Percentiles rank a stretch among this genome's conserved stretches.
These are phyloP conservation scores for Leucophenga varia DNA, from an alignment of 1,140 invertebrate genomes.

Conservation along the genomic window DNA sequence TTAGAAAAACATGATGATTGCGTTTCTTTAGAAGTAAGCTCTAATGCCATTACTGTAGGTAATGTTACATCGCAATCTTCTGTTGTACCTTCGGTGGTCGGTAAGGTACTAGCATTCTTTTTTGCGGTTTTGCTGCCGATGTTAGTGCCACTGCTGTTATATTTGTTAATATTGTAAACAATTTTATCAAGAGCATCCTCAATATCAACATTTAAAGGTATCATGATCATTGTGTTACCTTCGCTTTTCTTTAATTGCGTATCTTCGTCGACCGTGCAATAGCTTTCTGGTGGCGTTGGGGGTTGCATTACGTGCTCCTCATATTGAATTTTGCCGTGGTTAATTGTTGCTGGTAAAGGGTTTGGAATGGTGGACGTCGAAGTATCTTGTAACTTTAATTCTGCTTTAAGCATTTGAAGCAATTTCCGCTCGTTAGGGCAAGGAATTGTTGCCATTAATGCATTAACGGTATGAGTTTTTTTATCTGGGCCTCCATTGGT, in stretches of 20 bases:
- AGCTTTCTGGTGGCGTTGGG: constrained; percentile 47
- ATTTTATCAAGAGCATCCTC: constrained; percentile 12
- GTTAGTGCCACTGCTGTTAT: constrained; percentile 11
- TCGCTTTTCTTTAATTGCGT: constrained; percentile 26
- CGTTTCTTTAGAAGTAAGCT: neutral
- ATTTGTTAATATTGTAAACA: neutral
- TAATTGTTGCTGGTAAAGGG: constrained; percentile 16
- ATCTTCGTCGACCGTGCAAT: constrained; percentile 42
- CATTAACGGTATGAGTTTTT: constrained; percentile 24
- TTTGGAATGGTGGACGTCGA: too few relatives aligned
- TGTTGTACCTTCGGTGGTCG: neutral
- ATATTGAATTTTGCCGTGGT: constrained; percentile 43
- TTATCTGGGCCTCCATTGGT: constrained; percentile 55
- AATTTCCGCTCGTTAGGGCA: neutral
- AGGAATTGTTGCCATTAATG: constrained; percentile 19
- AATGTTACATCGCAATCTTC: constrained; percentile 27
- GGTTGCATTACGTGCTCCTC: constrained; percentile 50
- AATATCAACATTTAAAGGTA: neutral
- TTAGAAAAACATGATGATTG: neutral
- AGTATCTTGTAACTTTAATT: too few relatives aligned
- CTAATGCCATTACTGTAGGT: constrained; percentile 24
- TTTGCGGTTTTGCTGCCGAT: neutral
- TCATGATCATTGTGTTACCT: constrained; percentile 10
- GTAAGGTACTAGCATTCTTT: neutral
- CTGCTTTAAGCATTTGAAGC: constrained; percentile 26